phyloP scores from a whole-genome alignment of 37 sponge, comb jelly and placozoan species.

The Tethya wilhelma region DNA sequence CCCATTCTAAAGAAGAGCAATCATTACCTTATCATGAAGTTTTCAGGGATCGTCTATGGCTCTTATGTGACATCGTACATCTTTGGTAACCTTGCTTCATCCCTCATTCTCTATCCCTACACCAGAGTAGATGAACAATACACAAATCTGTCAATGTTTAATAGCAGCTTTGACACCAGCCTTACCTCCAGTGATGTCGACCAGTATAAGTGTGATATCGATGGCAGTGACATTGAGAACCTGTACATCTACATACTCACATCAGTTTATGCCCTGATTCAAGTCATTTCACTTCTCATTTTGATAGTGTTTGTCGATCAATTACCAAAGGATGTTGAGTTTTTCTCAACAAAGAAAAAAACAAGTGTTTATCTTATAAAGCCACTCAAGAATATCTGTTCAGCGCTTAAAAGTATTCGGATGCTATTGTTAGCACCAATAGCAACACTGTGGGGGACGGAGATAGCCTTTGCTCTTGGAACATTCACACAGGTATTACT shows the following conservation, averaged over 20 bases:
- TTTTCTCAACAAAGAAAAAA: neutral
- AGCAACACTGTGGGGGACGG: conserved; percentile 14
- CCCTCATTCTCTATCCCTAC: conserved; percentile 39
- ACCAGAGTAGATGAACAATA: neutral
- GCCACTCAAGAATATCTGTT: conserved; percentile 19
- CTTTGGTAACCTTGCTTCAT: conserved; percentile 42
- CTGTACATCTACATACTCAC: conserved; percentile 22
- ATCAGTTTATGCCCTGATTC: conserved; percentile 44
- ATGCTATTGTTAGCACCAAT: conserved; percentile 33
- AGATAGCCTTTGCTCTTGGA: conserved; percentile 31
- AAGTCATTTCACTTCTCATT: conserved; percentile 3
- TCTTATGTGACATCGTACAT: conserved; percentile 18
- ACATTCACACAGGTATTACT: conserved; percentile 44
- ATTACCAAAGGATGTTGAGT: conserved; percentile 3
- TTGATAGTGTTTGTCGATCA: conserved; percentile 16
- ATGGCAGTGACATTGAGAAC: too few relatives aligned
- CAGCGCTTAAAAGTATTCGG: conserved; percentile 18
- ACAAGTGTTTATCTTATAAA: conserved; percentile 24
- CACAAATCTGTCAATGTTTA: neutral
- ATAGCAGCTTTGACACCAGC: neutral
- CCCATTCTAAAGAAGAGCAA: conserved; percentile 2
- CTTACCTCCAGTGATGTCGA: too few relatives aligned
- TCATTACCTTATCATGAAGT: conserved; percentile 14
- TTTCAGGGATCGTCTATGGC: conserved; percentile 35
- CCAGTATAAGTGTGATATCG: too few relatives aligned